Conservation (phyloP, 2,888 invertebrate species). For the Pterobdella sp. region DNA sequence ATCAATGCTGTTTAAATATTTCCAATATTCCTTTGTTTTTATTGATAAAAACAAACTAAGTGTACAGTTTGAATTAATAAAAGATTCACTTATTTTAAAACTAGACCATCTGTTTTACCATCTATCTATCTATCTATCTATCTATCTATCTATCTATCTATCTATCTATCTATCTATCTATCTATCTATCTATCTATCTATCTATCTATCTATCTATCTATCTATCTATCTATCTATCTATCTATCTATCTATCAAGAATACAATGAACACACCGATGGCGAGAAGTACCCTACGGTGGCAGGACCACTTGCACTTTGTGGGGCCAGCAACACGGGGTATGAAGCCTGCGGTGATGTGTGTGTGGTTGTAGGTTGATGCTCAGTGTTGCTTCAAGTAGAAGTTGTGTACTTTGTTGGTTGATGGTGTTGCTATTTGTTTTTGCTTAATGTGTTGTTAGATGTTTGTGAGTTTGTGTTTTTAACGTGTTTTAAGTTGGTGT, state of each 20-base stretch:
- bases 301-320: background rate
- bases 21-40: too few species aligned
- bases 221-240: background rate
- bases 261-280: background rate
- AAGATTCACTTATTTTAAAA: background rate
- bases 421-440: background rate
- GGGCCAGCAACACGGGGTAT: background rate
- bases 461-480: background rate
- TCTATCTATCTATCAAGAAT: background rate
- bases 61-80: too few species aligned
- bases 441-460: background rate
- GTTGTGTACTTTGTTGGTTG: background rate
- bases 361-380: too few species aligned
- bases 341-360: background rate
- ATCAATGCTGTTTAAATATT: too few species aligned
- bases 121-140: background rate
- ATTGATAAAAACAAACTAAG: too few species aligned
- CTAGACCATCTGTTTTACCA: background rate
- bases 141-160: background rate
- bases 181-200: background rate
- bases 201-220: background rate
- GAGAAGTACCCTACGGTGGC: conserved; percentile 10
- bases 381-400: background rate
- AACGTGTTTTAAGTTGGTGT: background rate
- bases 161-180: background rate